These are phyloP conservation scores for Lottia scabra DNA, from an alignment of 2,888 invertebrate genomes.

Conservation along the genomic window DNA sequence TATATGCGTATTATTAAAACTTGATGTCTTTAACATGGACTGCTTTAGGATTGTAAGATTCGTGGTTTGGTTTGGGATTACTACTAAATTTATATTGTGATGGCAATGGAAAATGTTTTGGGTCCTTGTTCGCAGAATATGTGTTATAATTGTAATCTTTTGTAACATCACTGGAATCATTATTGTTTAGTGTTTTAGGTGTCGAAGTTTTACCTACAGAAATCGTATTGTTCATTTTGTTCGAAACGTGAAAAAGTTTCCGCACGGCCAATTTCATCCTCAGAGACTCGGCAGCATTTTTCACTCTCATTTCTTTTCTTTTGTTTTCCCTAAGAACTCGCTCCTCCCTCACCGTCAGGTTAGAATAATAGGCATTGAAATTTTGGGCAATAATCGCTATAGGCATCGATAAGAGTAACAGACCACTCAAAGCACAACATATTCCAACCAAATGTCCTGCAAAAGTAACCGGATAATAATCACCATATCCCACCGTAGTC, in stretches of 20 bases:
- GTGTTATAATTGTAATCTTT: no score
- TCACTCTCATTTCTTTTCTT: neutral
- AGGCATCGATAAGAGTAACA: slow-evolving; percentile 49
- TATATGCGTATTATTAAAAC: no score
- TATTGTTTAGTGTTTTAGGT: no score
- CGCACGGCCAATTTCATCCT: neutral
- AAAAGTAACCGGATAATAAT: slow-evolving; percentile 40
- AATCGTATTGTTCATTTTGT: neutral
- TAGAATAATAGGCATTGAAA: slow-evolving; percentile 45
- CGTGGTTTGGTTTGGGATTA: no score
- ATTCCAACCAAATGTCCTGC: slow-evolving; percentile 48
- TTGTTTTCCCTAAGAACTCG: slow-evolving; percentile 1
- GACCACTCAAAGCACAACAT: slow-evolving; percentile 51
- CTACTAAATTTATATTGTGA: no score
- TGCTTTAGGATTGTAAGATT: no score
- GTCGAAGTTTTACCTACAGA: no score
- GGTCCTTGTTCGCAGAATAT: no score
- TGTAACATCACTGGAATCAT: no score
- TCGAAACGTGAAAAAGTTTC: neutral
- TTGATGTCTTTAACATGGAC: no score
- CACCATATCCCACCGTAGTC: slow-evolving; percentile 57
- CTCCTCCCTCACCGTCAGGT: slow-evolving; percentile 25
- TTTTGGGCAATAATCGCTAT: slow-evolving; percentile 57
- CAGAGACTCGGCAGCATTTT: neutral
- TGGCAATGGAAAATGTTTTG: no score